Base-by-base conservation (phyloP, 1,140 invertebrate genomes). In the Pseudomyrmex flavicornis region DNA sequence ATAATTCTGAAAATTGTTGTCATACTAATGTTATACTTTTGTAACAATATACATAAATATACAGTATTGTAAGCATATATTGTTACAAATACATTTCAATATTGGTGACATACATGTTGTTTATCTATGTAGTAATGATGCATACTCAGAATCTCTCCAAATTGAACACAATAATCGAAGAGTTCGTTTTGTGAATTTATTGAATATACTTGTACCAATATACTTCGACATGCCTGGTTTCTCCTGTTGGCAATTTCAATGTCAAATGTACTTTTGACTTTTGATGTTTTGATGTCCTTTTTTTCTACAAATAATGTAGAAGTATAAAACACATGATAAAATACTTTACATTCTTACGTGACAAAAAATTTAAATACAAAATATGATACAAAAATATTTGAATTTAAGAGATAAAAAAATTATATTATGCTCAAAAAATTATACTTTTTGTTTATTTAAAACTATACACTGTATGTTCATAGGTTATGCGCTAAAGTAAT, bases 81-180 rank as follows among this genome's bases (percentile, higher is more conserved):
- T 50, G 59, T 58, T 68, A 15, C 66, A 68, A 17, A 46, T 62
- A 63, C 69, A 63, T 46, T 1, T 17, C 7, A 26, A 75, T 15
- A 26, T 17, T 61, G 26, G 26, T 13, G 8, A 88, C 75, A 87
- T 92, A 95, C 95, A 84, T 93, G 85, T 54, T 93, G 89, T 70
- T 95, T 93, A 7, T 83, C 89, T 77, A 95, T 94, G 58, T 92
- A 92, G 88, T 97, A 97, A 92, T 96, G 96, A 85, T 96, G 95
- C 85, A 96, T 95, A 17, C 93, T 94, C 59, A 95, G 93, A 54
- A 97, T 93, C 5, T 87, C 90, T 15, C 96, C 96, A 93, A 96
- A 96, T 84, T 93, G 91, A 58, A 92, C 94, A 91, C 96, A 97
- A 92, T 96, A 96, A 1, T 94, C 92, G 91, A 95, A 95, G 48